Evolutionary conservation across 2,113 vertebrate species (phyloP).

Genomic region (Rhynchopsitta pachyrhyncha): DNA sequence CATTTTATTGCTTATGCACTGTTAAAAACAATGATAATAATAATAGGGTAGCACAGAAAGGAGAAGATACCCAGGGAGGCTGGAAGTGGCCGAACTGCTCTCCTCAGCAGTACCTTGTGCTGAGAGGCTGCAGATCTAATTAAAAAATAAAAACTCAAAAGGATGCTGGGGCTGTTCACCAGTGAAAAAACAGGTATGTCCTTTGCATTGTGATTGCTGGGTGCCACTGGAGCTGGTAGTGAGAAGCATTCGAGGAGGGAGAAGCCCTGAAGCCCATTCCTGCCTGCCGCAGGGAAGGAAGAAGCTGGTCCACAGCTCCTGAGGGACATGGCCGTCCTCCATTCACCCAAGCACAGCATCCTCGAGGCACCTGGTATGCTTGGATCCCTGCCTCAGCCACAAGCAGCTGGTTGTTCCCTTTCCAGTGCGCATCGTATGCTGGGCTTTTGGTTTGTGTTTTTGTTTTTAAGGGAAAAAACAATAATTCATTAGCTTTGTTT

Average conservation of each 20-base stretch:
- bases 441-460: neutral
- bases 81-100: neutral
- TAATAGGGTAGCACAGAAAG: neutral
- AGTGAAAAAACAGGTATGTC: neutral
- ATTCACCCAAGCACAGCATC: neutral
- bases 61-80: neutral
- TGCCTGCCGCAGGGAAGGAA: fast-evolving
- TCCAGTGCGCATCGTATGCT: neutral
- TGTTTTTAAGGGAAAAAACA: neutral
- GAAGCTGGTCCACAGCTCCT: neutral
- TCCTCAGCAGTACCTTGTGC: neutral
- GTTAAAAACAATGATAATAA: neutral
- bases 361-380: neutral
- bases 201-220: neutral
- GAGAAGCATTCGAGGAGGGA: neutral
- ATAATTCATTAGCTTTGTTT: constrained; percentile 55
- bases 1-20: neutral
- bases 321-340: fast-evolving
- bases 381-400: neutral
- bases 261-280: neutral
- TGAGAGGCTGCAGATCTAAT: neutral
- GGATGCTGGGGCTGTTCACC: fast-evolving
- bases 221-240: neutral
- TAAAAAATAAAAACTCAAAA: too few species aligned
- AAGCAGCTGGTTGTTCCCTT: neutral